phyloP scores from a whole-genome alignment of 2,113 vertebrate genomes.

The Leptocoma aspasia region DNA sequence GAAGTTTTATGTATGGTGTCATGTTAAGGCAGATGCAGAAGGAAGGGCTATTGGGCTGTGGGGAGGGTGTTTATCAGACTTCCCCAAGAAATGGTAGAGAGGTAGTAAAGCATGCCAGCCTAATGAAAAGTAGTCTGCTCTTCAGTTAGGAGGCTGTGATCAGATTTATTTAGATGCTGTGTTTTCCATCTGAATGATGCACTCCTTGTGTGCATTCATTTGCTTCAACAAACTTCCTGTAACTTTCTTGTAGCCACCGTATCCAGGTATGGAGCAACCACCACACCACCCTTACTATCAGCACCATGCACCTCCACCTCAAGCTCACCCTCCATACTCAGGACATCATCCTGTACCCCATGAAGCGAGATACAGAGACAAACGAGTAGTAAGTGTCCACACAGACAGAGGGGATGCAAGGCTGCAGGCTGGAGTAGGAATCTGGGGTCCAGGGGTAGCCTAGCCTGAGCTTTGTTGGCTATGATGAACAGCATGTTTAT shows the following conservation, averaged over 20 bases:
- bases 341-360: slow-evolving; percentile 90
- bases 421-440: neutral
- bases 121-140: neutral
- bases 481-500: neutral
- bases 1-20: neutral
- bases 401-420: neutral
- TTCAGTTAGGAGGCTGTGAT: neutral
- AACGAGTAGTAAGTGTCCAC: slow-evolving; percentile 81
- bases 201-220: neutral
- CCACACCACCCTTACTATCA: slow-evolving; percentile 88
- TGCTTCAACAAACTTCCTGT: neutral
- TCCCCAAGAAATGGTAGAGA: neutral
- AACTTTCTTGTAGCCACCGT: slow-evolving; percentile 79
- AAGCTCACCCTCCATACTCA: slow-evolving; percentile 86
- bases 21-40: neutral
- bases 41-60: neutral
- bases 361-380: slow-evolving; percentile 87
- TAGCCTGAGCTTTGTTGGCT: neutral
- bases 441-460: neutral
- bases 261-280: slow-evolving; percentile 91
- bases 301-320: slow-evolving; percentile 92
- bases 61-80: neutral
- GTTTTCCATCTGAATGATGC: neutral
- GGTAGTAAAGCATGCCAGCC: neutral
- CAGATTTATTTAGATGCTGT: neutral